A percentile compares a stretch with the other conserved stretches of the same genome.
Evolutionary conservation across 2,797 vertebrate species (phyloP).

Genomic region (Carapus acus): DNA sequence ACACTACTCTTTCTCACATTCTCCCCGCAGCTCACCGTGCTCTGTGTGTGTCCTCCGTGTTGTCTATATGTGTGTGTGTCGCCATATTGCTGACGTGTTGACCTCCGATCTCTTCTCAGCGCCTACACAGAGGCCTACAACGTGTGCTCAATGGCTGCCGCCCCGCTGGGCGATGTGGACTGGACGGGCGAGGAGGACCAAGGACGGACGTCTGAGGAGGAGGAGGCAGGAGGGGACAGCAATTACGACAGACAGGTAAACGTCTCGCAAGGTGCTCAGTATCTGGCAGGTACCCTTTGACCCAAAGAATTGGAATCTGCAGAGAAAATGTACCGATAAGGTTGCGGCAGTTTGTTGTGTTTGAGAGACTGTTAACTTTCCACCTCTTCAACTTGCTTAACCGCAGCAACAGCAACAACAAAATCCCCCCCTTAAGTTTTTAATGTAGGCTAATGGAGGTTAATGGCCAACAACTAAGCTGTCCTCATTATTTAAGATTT

Average conservation of each 20-base stretch:
- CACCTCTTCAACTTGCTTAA: constrained; percentile 24
- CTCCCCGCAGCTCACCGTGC: no score
- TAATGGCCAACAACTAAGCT: constrained; percentile 36
- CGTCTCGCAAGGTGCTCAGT: no score
- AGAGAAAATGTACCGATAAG: no score
- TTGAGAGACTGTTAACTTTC: no score
- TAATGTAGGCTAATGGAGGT: constrained; percentile 44
- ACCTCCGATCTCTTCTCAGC: constrained; percentile 54
- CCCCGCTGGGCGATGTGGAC: constrained; percentile 26
- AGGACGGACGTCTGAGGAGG: constrained; percentile 81
- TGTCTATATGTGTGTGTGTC: no score
- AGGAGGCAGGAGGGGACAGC: constrained; percentile 66
- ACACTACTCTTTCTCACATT: no score
- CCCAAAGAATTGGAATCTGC: no score
- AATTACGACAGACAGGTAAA: constrained; percentile 75
- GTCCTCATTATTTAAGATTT: constrained; percentile 46
- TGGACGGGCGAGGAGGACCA: constrained; percentile 76
- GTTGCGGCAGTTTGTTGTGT: no score
- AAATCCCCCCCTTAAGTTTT: constrained; percentile 24
- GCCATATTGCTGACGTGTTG: constrained; percentile 17
- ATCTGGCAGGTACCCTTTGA: no score
- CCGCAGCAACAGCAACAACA: neutral
- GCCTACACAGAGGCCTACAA: constrained; percentile 89
- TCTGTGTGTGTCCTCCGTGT: no score
- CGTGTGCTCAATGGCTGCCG: constrained; percentile 70